A percentile compares a stretch with the other conserved stretches of the same genome.
These are phyloP conservation scores for Antigone vipio DNA, from an alignment of 2,113 vertebrate genomes.

Conservation along the genomic window DNA sequence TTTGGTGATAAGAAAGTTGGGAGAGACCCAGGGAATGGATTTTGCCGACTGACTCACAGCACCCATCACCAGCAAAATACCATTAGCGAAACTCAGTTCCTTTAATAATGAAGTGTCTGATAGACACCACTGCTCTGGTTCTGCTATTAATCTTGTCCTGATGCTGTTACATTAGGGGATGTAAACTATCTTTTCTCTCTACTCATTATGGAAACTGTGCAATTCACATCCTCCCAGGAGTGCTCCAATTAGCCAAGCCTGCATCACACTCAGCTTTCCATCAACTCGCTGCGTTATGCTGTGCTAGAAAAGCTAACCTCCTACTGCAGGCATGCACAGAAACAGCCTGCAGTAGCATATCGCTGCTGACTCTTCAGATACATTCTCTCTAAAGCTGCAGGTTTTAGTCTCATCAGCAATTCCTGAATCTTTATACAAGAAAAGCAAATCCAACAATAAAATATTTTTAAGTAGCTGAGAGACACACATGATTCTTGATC, in stretches of 20 bases:
- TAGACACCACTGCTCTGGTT: neutral
- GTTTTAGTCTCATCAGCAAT: slow-evolving; percentile 57
- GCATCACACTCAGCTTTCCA: slow-evolving; percentile 45
- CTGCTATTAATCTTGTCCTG: slow-evolving; percentile 61
- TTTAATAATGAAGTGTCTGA: slow-evolving; percentile 50
- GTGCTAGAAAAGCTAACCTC: neutral
- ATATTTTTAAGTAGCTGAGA: neutral
- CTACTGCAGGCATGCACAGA: neutral
- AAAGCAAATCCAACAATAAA: neutral
- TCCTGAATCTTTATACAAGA: slow-evolving; percentile 2
- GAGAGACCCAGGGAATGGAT: neutral
- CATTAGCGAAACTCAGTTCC: slow-evolving; percentile 10
- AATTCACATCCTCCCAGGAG: slow-evolving; percentile 64
- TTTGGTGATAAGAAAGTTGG: slow-evolving; percentile 34
- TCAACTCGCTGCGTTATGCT: slow-evolving; percentile 14
- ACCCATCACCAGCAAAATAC: slow-evolving; percentile 28
- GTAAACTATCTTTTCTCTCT: slow-evolving; percentile 63
- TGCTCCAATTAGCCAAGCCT: slow-evolving; percentile 58
- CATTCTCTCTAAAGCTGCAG: slow-evolving; percentile 54
- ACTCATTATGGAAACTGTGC: slow-evolving; percentile 54
- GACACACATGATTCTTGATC: neutral
- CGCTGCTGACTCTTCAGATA: slow-evolving; percentile 50
- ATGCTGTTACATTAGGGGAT: slow-evolving; percentile 28
- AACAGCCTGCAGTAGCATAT: neutral
- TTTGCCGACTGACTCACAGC: slow-evolving; percentile 31